These are phyloP conservation scores for Philereme transversata DNA, from an alignment of 2,888 invertebrate genomes.

Conservation along the genomic window DNA sequence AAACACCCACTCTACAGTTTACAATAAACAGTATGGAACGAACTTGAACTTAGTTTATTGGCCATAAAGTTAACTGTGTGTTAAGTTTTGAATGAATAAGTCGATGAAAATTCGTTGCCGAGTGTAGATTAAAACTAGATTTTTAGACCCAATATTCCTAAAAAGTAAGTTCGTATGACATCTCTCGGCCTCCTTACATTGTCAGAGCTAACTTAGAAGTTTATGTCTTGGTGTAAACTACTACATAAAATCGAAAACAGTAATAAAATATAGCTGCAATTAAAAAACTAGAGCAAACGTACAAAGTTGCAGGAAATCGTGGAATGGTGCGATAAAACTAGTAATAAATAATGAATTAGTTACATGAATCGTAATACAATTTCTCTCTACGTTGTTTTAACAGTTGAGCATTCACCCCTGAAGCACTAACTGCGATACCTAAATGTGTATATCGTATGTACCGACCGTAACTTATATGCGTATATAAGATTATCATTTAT, in stretches of 20 bases:
- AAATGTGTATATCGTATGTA: too few species aligned
- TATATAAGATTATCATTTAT: too few species aligned
- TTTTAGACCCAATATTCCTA: neutral
- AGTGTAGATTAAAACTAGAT: constrained; percentile 13
- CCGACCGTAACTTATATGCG: too few species aligned
- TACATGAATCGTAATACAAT: constrained; percentile 9
- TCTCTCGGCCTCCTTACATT: too few species aligned
- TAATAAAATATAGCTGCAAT: neutral
- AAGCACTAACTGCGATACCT: too few species aligned
- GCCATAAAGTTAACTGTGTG: constrained; percentile 54
- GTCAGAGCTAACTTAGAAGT: too few species aligned
- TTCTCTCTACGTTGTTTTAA: constrained; percentile 8
- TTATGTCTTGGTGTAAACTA: too few species aligned
- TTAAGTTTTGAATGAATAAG: constrained; percentile 41
- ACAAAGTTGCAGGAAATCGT: constrained; percentile 5
- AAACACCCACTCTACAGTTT: constrained; percentile 39
- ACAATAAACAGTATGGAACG: constrained; percentile 45
- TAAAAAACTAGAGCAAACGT: constrained; percentile 2
- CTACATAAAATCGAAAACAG: too few species aligned
- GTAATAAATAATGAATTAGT: constrained; percentile 9
- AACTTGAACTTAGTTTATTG: constrained; percentile 53
- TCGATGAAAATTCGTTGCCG: too few species aligned
- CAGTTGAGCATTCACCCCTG: neutral
- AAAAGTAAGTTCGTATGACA: too few species aligned
- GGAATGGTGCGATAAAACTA: constrained; percentile 1